Percentiles rank a stretch among this genome's conserved stretches.
Conservation (phyloP, 2,797 vertebrate genomes). For the Ciconia nigra region DNA sequence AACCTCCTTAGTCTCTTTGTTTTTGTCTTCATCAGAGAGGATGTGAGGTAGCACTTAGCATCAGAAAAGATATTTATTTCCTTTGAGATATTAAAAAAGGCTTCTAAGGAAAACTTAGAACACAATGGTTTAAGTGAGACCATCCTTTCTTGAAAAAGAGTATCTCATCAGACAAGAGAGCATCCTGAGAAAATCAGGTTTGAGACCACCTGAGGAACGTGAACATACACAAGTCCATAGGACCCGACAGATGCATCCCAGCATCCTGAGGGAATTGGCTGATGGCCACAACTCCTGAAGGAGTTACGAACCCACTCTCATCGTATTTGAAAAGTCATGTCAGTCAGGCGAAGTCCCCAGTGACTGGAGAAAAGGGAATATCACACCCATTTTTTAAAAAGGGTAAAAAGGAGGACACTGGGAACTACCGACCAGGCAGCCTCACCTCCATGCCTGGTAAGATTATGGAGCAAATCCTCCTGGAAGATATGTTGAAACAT, state of each 20-base stretch:
- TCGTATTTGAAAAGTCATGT: not conserved
- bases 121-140: not conserved
- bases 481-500: not conserved
- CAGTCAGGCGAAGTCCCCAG: not conserved
- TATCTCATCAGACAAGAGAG: not conserved
- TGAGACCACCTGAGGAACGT: not conserved
- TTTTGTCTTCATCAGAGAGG: not conserved
- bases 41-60: not conserved
- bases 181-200: not conserved
- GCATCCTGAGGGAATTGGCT: not conserved
- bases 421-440: not conserved
- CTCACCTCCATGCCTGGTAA: not conserved
- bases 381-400: not conserved
- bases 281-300: no score
- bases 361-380: not conserved
- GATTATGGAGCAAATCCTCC: not conserved
- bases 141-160: not conserved
- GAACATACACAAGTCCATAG: not conserved
- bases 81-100: not conserved
- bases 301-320: not conserved
- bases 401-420: no score
- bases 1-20: not conserved
- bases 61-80: not conserved
- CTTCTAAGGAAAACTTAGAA: not conserved
- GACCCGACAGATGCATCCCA: not conserved